Conservation (phyloP, 2,113 vertebrate species). For the Dinomys branickii region DNA sequence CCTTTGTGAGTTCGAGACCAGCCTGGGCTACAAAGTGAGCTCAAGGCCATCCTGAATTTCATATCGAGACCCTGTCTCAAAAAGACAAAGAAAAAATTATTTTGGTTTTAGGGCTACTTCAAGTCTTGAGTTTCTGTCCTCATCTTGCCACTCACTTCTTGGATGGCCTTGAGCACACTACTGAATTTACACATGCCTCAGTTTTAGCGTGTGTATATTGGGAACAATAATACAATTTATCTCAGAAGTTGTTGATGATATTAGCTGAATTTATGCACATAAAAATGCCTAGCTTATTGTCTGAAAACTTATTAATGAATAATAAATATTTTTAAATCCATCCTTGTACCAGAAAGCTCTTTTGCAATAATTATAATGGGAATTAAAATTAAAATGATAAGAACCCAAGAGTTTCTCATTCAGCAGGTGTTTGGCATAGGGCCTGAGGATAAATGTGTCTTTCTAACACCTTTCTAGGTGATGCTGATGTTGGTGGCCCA, state of each 20-base stretch:
- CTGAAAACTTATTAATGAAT: neutral
- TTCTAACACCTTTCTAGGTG: neutral
- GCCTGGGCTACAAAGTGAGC: too few species aligned
- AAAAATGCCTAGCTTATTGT: neutral
- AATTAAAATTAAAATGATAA: neutral
- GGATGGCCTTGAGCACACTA: neutral
- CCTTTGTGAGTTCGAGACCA: too few species aligned
- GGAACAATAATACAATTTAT: neutral
- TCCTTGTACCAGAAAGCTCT: neutral
- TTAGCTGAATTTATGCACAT: neutral
- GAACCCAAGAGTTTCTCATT: neutral
- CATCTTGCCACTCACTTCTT: neutral
- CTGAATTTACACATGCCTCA: neutral
- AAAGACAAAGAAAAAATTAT: neutral
- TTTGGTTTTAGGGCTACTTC: neutral
- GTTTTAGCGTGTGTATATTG: neutral
- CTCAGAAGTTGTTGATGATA: neutral
- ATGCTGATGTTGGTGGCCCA: neutral
- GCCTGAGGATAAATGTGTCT: neutral
- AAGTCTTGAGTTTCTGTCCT: neutral
- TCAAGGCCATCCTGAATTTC: too few species aligned
- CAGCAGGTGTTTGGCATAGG: neutral
- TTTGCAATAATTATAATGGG: neutral
- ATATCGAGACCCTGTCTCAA: too few species aligned
- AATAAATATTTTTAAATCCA: neutral